Evolutionary conservation across 2,113 vertebrate species (phyloP).

Genomic region (Ctenodactylus gundi): DNA sequence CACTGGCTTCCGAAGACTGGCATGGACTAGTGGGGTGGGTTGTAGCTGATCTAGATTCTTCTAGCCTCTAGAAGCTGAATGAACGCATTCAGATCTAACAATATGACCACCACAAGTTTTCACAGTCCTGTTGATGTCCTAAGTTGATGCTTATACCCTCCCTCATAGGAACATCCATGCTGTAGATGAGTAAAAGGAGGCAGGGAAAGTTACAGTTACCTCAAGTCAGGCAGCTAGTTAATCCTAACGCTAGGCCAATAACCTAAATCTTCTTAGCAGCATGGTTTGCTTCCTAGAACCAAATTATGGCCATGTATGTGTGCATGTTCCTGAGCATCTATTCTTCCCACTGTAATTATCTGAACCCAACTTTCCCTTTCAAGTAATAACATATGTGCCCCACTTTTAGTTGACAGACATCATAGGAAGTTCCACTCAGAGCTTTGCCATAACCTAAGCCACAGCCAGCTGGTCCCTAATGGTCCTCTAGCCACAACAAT

Average conservation of each 20-base stretch:
- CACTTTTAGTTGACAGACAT: not conserved
- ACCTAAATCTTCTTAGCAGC: not conserved
- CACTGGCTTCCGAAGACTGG: conserved; percentile 78
- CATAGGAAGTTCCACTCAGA: not conserved
- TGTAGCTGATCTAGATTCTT: conserved; percentile 14
- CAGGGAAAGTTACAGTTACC: not conserved
- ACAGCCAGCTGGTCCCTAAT: not conserved
- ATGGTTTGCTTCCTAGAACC: not conserved
- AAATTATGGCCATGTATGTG: not conserved
- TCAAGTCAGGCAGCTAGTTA: not conserved
- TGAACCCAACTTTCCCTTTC: not conserved
- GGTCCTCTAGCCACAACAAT: not conserved
- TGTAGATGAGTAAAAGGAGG: not conserved
- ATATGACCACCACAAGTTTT: not conserved
- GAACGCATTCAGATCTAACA: not conserved
- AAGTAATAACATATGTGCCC: not conserved
- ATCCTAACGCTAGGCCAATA: not conserved
- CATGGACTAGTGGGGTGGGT: not conserved
- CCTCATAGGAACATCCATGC: not conserved
- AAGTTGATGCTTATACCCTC: not conserved
- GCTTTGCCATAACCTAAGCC: fast-evolving
- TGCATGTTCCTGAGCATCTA: not conserved
- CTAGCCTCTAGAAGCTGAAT: not conserved
- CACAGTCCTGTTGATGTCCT: not conserved
- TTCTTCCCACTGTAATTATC: not conserved